A percentile compares a stretch with the other conserved stretches of the same genome.
These are phyloP conservation scores for Myanophis thanlyinensis DNA, from an alignment of 2,113 vertebrate genomes.

Conservation along the genomic window DNA sequence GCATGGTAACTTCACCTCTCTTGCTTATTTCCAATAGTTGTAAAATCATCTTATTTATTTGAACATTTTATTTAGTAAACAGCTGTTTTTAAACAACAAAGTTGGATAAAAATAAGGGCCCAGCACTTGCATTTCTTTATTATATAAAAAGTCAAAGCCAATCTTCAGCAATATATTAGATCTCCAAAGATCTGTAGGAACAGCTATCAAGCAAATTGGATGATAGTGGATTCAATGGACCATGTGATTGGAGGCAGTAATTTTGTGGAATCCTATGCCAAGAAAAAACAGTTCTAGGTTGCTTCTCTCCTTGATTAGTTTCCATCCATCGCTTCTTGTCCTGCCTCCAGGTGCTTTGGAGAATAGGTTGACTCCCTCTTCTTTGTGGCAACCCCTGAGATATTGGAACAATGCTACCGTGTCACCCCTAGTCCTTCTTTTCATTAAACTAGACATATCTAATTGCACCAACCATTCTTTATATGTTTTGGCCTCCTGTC, in stretches of 20 bases:
- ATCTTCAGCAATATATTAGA: not conserved
- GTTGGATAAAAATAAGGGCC: not conserved
- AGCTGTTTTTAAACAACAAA: not conserved
- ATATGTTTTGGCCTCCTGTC: too few relatives aligned
- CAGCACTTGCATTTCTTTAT: not conserved
- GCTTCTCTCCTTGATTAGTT: too few relatives aligned
- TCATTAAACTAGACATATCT: too few relatives aligned
- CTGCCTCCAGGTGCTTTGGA: too few relatives aligned
- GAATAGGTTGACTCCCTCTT: too few relatives aligned
- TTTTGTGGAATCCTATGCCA: not conserved
- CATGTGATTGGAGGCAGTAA: not conserved
- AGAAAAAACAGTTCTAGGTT: not conserved
- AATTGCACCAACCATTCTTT: too few relatives aligned
- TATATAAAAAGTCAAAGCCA: not conserved
- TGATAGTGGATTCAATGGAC: not conserved
- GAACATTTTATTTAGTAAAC: not conserved
- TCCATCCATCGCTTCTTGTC: too few relatives aligned
- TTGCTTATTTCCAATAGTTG: not conserved
- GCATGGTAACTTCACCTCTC: not conserved
- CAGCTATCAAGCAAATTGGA: not conserved
- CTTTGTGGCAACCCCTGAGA: too few relatives aligned
- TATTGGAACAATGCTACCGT: too few relatives aligned
- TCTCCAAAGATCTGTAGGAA: not conserved
- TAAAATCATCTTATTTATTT: not conserved
- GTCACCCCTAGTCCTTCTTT: too few relatives aligned